Percentiles rank a stretch among this genome's conserved stretches.
These are phyloP conservation scores for Candidula unifasciata DNA, from an alignment of 2,888 invertebrate genomes.

Conservation along the genomic window DNA sequence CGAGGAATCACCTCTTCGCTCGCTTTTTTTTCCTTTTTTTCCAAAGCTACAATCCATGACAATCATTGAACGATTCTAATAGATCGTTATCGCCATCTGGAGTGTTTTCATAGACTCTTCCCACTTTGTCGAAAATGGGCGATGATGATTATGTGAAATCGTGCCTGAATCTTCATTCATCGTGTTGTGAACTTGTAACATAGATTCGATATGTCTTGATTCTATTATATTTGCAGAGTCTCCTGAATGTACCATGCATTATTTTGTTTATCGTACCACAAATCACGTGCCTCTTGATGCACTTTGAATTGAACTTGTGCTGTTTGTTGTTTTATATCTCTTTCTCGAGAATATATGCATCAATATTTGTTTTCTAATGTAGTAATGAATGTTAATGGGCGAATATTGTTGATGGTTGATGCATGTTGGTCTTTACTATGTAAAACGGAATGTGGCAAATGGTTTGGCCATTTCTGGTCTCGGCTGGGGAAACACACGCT, in stretches of 20 bases:
- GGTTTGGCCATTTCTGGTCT: no score
- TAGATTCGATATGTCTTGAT: not conserved
- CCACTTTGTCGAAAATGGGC: not conserved
- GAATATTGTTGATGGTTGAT: no score
- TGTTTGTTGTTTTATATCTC: no score
- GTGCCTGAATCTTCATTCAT: constrained; percentile 50
- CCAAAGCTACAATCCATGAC: constrained; percentile 15
- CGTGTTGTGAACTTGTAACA: constrained; percentile 48
- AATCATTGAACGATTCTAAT: constrained; percentile 26
- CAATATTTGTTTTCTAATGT: no score
- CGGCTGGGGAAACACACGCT: no score
- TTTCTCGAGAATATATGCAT: not conserved
- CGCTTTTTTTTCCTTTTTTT: not conserved
- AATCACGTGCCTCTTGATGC: not conserved
- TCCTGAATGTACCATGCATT: no score
- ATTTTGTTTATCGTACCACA: no score
- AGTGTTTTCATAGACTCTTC: not conserved
- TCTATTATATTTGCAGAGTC: no score
- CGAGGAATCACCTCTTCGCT: no score
- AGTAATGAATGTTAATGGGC: no score
- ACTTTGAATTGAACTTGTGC: not conserved
- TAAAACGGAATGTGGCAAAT: no score
- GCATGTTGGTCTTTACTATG: no score
- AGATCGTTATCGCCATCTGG: not conserved
- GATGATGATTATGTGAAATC: not conserved